Conservation (phyloP, 2,888 invertebrate species). For the Fissipunctia ypsillon region DNA sequence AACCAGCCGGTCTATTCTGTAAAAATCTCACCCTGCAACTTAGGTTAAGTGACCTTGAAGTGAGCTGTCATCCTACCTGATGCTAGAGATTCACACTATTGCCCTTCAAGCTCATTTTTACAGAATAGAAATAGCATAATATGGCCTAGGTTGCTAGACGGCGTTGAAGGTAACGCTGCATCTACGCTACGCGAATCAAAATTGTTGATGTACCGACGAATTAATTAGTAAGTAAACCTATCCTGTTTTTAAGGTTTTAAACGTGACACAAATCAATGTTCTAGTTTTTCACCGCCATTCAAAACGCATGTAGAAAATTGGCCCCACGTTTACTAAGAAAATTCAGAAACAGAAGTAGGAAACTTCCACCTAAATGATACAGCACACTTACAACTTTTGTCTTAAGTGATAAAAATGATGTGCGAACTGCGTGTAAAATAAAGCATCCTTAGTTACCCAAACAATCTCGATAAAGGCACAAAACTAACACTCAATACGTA, state of each 20-base stretch:
- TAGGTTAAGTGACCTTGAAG: no score
- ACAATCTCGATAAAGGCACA: constrained; percentile 51
- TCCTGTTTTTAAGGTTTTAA: neutral
- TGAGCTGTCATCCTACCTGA: no score
- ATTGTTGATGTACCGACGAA: neutral
- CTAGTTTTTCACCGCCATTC: neutral
- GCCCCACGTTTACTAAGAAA: neutral
- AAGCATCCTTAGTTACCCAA: constrained; percentile 33
- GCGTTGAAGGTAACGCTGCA: neutral
- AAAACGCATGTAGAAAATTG: no score
- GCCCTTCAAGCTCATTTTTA: no score
- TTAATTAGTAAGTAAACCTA: no score
- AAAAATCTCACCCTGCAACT: no score
- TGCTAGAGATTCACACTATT: no score
- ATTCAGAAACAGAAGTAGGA: neutral
- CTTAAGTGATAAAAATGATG: constrained; percentile 40
- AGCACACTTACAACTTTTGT: constrained; percentile 37
- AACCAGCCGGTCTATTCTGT: no score
- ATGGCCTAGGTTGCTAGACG: neutral
- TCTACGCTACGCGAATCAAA: neutral
- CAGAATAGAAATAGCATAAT: no score
- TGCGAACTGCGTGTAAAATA: constrained; percentile 43
- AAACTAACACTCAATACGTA: constrained; percentile 66
- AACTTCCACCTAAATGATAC: constrained; percentile 28
- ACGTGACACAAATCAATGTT: neutral